Base-by-base conservation (phyloP, 1,140 invertebrate species). In the Cheumatopsyche charites region DNA sequence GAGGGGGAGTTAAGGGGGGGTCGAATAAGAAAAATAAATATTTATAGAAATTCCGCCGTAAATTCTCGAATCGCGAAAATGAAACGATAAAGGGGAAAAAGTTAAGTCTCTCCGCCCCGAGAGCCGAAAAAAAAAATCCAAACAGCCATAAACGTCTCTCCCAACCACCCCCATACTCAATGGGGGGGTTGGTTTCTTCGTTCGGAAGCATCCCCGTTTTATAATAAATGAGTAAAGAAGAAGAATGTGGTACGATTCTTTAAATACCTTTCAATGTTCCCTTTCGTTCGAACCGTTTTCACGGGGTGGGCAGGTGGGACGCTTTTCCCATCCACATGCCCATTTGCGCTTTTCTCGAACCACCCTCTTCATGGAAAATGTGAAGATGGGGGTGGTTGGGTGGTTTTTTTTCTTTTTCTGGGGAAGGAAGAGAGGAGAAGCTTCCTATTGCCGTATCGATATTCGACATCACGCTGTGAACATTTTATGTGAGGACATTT, bases 51-150 rank as follows among this genome's bases (percentile, higher is more conserved):
- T 73, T 66, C 68, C 58, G 68, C 65, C 67, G 74, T 75, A 75
- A 75, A 75, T 75, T 75, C 74, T 73, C 66, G 71, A 73, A 71
- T 75, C 74, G 71, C 55, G 74, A 75, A 75, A 75, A 75, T 75
- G 74, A 75, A 75, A 75, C 74, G 74, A 75, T 72, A 75, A 75
- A 75, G 74, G 74, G 74, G 71, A 71, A 75, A 73, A 75, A 75
- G 74, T 75, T 75, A 75, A 75, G 74, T 70, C 71, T 45, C 58
- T 71, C 63, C 73, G 43, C 23, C 43, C n/a, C 9, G 25, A n/a
- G n/a, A n/a, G n/a, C n/a, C n/a, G 43, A 67, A 42, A 12, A 62
- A 70, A 73, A 76, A 76, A 76, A 76, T 76, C 75, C 75, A 70
- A 72, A 76, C 75, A 73, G 67, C 75, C 72, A 72, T 76, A 76